Percentiles rank a stretch among this genome's conserved stretches.
phyloP scores from a whole-genome alignment of 2,888 invertebrate species.

The Callyntrura guangdongensis region DNA sequence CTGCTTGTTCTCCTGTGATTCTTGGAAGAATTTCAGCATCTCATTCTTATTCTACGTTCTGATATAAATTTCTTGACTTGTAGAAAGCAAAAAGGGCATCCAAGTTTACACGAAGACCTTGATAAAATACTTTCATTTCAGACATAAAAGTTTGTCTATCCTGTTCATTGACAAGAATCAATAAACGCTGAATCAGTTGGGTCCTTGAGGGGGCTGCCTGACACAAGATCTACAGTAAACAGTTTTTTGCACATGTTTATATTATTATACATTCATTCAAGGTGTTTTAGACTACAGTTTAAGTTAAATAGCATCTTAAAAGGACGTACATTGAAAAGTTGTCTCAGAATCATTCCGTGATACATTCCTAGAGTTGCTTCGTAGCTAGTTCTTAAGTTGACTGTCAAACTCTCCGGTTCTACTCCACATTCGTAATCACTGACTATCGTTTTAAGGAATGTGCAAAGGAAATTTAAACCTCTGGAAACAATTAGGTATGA shows the following conservation, averaged over 20 bases:
- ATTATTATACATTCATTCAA: no score
- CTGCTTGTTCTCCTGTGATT: no score
- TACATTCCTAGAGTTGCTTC: conserved; percentile 63
- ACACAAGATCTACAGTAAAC: conserved; percentile 52
- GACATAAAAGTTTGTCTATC: conserved; percentile 50
- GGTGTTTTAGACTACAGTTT: not conserved
- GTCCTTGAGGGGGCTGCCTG: conserved; percentile 60
- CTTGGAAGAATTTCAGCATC: no score
- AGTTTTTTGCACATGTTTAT: not conserved
- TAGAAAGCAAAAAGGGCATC: conserved; percentile 61
- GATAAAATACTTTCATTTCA: conserved; percentile 58
- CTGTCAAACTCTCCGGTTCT: conserved; percentile 51
- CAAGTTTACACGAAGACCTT: conserved; percentile 68
- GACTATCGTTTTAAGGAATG: conserved; percentile 60
- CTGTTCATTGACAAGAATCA: conserved; percentile 62
- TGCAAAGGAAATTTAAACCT: conserved; percentile 72
- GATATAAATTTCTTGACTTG: conserved; percentile 46
- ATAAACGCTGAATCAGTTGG: conserved; percentile 60
- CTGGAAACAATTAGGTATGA: conserved; percentile 45
- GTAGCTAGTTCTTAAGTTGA: conserved; percentile 62
- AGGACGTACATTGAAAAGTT: conserved; percentile 67
- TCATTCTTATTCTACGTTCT: not conserved
- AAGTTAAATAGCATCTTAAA: not conserved
- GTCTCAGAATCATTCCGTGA: conserved; percentile 65
- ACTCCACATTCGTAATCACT: conserved; percentile 45